These are phyloP conservation scores for Hermaeophaga mercurialis DNA, from an alignment of 2,888 invertebrate genomes.

Conservation along the genomic window DNA sequence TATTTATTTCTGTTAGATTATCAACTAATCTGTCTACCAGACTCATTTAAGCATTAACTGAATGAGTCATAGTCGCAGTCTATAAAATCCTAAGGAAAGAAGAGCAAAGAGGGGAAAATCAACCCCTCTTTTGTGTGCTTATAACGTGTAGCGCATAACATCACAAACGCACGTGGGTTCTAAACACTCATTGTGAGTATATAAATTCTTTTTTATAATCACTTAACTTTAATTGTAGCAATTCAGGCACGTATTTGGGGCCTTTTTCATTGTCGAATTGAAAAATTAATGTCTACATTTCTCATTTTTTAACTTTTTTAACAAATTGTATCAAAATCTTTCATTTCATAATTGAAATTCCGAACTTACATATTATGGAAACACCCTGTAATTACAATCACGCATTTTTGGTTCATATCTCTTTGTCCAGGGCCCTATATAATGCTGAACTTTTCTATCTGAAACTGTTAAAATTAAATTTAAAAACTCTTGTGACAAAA, in stretches of 20 bases:
- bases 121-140: slow-evolving; percentile 14
- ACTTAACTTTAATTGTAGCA: not conserved
- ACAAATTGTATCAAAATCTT: no score
- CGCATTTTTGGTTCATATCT: no score
- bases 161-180: slow-evolving; percentile 12
- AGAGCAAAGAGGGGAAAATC: slow-evolving; percentile 6
- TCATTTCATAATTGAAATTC: no score
- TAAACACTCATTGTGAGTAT: slow-evolving; percentile 1
- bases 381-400: no score
- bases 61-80: slow-evolving; percentile 46
- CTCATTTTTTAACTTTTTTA: no score
- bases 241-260: not conserved
- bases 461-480: no score
- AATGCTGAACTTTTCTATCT: no score
- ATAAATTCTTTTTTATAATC: slow-evolving; percentile 8
- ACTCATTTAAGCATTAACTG: slow-evolving; percentile 46
- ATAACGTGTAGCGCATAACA: slow-evolving; percentile 1
- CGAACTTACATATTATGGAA: no score
- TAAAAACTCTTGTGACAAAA: no score
- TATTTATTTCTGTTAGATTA: slow-evolving; percentile 45
- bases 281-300: no score
- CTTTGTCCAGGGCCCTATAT: no score
- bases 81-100: slow-evolving; percentile 8
- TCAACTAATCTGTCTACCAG: slow-evolving; percentile 47
- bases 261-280: no score